Base-by-base conservation (phyloP, 2,888 invertebrate species). In the Luperina testacea region DNA sequence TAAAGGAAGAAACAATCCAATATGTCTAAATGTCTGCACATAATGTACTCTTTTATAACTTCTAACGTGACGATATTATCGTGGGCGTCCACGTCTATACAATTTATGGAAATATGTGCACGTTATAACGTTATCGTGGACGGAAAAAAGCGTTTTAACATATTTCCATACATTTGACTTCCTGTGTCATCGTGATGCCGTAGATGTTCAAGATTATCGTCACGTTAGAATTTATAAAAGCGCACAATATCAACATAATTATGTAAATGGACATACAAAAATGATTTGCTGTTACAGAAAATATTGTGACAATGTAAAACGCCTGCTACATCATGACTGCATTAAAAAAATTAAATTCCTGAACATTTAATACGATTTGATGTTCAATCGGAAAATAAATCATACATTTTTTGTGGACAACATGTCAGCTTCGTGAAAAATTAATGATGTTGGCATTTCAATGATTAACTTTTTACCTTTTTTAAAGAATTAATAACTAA, bases 341-440 rank as follows among this genome's bases (percentile, higher is more conserved):
- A 73, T 63, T 24, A 42, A 51, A 73, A 61, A 24, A 73, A 24
- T 20, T 20, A 48, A 48, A 63, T 24, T n/a, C n/a, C 20, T 38
- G 48, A 76, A 42, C 42, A 42, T 63, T 72, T 38, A 51, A 72
- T 63, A 17, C 6, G 20, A 20, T 63, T 72, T 76, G 2, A 17
- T 7, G 20, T 48, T 20, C 27, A 51, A 11, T 27, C 20, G 38
- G 48, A 51, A 72, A 76, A 72, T n/a, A 27, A 38, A 63, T 2
- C 27, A n/a, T 27, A 61, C 0, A 11, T 75, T 73, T 38, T 75
- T 24, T 73, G 48, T 53, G 51, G 38, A 48, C 38, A 42, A 17
- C n/a, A 61, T 38, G 15, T 76, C 61, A 73, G 11, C 11, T 76
- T 76, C 27, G 27, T 73, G 27, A 64, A 76, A 63, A 42, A 27